Evolutionary conservation across 2,113 vertebrate genomes (phyloP), one percentile per base, ranked within the genome.

Genomic region (Sturnus vulgaris): DNA sequence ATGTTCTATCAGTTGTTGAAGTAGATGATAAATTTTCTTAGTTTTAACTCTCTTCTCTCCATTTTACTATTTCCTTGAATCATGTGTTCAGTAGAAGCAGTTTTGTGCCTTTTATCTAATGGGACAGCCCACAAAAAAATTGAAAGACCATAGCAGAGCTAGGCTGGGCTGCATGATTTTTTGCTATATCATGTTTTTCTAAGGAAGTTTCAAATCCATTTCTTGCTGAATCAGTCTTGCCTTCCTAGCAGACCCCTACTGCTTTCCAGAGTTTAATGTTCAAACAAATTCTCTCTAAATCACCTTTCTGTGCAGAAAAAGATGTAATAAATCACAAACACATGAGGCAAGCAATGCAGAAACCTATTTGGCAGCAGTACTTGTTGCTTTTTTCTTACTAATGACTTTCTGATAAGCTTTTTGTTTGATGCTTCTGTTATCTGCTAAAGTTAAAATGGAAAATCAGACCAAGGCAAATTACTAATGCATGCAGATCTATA

Each of bases 21-120:
- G 11, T 9, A 30, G 8, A 24, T 4, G 15, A 5, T 15, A 44
- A 10, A 9, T 35, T 69, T 61, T 57, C 25, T 28, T 44, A 19
- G 2, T 12, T 56, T 84, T 57, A 33, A 2, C 5, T 39, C 5
- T 39, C 10, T 73, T 46, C 8, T 82, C 3, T 4, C 3, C 0
- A 0, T 59, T 76, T 56, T 35, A 33, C 21, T 47, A 2, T 11
- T 91, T 20, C 4, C 6, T 61, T 64, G 49, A 13, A 46, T 5
- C 18, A n/a, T 23, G 20, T 52, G 10, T 31, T 85, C 66, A 46
- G 19, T 10, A 33, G 44, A 64, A 72, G 0, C 10, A 47, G 9
- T 63, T 4, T 63, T 6, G 1, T 21, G 17, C 44, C 9, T 61
- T 57, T 20, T 31, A 11, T 11, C 9, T 80, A 49, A 44, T 11